Base-by-base conservation (phyloP, 2,113 vertebrate species). In the Anolis sagrei region DNA sequence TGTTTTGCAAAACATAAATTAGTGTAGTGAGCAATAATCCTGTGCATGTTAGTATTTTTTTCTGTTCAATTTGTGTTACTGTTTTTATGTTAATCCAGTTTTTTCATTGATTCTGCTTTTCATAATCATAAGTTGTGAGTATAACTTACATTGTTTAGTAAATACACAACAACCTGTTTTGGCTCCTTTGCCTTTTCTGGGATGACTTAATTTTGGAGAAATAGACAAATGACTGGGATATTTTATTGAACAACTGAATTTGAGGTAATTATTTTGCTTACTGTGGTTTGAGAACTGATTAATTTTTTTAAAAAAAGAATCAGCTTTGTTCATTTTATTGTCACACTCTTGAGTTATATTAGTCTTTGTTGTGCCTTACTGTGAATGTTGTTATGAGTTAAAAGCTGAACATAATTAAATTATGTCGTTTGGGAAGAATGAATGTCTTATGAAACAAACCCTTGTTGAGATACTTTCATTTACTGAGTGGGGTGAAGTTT, bases 261-360 rank as follows among this genome's bases (percentile, higher is more conserved):
- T 27, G 23, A 36, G 13, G 51, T 69, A 73, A 36, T 88, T 69
- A 19, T 94, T 96, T 96, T 97, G 96, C 96, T 97, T 93, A 96
- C 92, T 94, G 96, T 96, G 96, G 96, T 96, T 96, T 96, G 95
- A 96, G 95, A 97, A 95, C 94, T 87, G 92, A 91, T 91, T 75
- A 7, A 85, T 87, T 86, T 87, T 86, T 84, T 89, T 91, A 86
- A 39, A 44, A 61, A 93, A 81, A 61, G n/a, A n/a, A n/a, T n/a
- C n/a, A 8, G 82, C 84, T 79, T 93, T 92, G 84, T 93, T 93
- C 74, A 81, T 83, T 89, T 89, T 93, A 81, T 29, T 93, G 80
- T 94, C 89, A 86, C 2, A 92, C 58, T 83, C 54, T 64, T 86
- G 16, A 91, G 84, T 89, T 94, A 85, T 75, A 48, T 91, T 93